Percentiles rank a stretch among this genome's conserved stretches.
Evolutionary conservation across 2,797 vertebrate genomes (phyloP).

Genomic region (Sebastes ruberrimus): DNA sequence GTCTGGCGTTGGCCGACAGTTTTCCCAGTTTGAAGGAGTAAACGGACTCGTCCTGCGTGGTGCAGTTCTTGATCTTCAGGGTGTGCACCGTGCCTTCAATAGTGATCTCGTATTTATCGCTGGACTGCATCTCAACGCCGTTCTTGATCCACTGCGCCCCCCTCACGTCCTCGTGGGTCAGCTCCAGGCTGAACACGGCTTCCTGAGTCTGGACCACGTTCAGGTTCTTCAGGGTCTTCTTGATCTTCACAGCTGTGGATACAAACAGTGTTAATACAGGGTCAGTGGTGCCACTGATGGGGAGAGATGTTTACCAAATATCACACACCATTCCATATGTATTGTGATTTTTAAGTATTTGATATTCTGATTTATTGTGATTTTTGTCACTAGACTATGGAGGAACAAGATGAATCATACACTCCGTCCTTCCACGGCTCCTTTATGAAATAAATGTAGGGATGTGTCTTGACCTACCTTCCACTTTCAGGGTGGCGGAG

Average conservation of each 20-base stretch:
- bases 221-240: constrained; percentile 95
- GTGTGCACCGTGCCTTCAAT: constrained; percentile 87
- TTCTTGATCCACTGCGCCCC: constrained; percentile 98
- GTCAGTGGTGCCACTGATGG: neutral
- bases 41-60: constrained; percentile 90
- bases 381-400: too few species aligned
- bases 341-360: too few species aligned
- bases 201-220: constrained; percentile 96
- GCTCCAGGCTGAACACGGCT: constrained; percentile 91
- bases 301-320: neutral
- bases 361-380: too few species aligned
- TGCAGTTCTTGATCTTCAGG: constrained; percentile 90
- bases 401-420: too few species aligned
- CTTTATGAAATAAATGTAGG: neutral
- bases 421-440: too few species aligned
- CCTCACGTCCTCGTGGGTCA: constrained; percentile 92
- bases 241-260: constrained; percentile 93
- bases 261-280: neutral
- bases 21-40: constrained; percentile 97
- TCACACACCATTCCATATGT: too few species aligned
- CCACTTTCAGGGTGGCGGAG: constrained; percentile 91
- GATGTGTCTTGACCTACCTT: constrained; percentile 83
- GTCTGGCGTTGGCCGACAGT: constrained; percentile 92
- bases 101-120: constrained; percentile 90
- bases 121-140: constrained; percentile 87